Percentiles rank a stretch among this genome's conserved stretches.
These are phyloP conservation scores for Conops quadrifasciatus DNA, from an alignment of 2,888 invertebrate species.

Conservation along the genomic window DNA sequence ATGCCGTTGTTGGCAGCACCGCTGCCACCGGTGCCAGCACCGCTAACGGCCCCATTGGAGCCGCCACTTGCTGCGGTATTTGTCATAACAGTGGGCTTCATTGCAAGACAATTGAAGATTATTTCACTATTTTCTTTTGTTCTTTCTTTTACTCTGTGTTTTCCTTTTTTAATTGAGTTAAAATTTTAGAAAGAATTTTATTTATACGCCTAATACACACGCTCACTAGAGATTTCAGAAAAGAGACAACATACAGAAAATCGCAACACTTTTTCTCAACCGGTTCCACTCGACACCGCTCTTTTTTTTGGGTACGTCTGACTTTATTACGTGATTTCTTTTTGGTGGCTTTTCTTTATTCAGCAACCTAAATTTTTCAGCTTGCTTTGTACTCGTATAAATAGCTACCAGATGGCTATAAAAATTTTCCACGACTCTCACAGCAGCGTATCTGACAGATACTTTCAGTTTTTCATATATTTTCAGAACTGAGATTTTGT, in stretches of 20 bases:
- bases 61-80: conserved; percentile 46
- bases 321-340: not conserved
- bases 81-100: conserved; percentile 63
- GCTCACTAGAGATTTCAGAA: not conserved
- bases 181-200: not conserved
- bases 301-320: not conserved
- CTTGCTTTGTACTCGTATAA: not conserved
- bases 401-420: not conserved
- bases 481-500: not conserved
- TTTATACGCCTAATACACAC: not conserved
- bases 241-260: not conserved
- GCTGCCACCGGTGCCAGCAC: conserved; percentile 27
- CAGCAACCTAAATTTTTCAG: not conserved
- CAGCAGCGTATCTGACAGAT: not conserved
- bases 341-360: not conserved
- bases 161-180: not conserved
- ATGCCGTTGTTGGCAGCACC: conserved; percentile 46
- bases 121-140: conserved; percentile 2
- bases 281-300: not conserved
- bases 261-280: not conserved
- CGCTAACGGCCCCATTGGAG: conserved; percentile 35
- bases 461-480: not conserved
- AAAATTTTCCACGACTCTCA: conserved; percentile 6
- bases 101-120: conserved; percentile 26
- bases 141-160: not conserved